Evolutionary conservation across 2,113 vertebrate species (phyloP), one percentile per base, ranked within the genome.

Genomic region (Electrona antarctica): DNA sequence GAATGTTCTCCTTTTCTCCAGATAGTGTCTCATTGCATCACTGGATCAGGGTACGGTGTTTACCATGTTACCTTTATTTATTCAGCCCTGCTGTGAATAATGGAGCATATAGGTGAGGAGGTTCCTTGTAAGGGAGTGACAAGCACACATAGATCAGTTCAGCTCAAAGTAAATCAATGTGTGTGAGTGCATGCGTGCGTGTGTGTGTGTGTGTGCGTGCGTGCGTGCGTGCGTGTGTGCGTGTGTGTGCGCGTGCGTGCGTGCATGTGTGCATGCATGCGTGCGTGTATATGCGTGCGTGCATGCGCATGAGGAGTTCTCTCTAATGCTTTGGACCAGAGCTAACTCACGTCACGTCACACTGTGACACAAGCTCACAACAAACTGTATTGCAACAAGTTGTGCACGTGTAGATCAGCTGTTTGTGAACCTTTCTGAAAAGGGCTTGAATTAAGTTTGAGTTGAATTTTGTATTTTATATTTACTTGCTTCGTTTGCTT

Each of bases 81-180:
- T 85, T 81, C 57, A 78, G 64, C 58, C 52, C 48, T 13, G 14
- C 52, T 72, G 67, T 84, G 63, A 80, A 86, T 83, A 87, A 78
- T 75, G 63, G 14, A 70, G 73, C 41, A 69, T 63, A 58, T 63
- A 58, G 11, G 7, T 29, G 66, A 73, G 64, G 41, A 73, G 57
- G 7, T 49, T 79, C 21, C 57, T 69, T 71, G 51, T 75, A 70
- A 28, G 8, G 13, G 63, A 57, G 12, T 29, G 14, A 74, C 33
- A 41, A 41, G 33, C 33, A 69, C 15, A 48, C 15, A 9, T 14
- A 56, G 21, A 21, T 21, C 21, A 21, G 21, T 12, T 3, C 1
- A 47, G 11, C 47, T 67, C 13, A 74, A 59, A 48, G 49, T 29
- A 65, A 13, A 64, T 61, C 70, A 56, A 6, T 50, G 29, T 3